Conservation (phyloP, 2,888 invertebrate species). For the Leptopilina syphax region DNA sequence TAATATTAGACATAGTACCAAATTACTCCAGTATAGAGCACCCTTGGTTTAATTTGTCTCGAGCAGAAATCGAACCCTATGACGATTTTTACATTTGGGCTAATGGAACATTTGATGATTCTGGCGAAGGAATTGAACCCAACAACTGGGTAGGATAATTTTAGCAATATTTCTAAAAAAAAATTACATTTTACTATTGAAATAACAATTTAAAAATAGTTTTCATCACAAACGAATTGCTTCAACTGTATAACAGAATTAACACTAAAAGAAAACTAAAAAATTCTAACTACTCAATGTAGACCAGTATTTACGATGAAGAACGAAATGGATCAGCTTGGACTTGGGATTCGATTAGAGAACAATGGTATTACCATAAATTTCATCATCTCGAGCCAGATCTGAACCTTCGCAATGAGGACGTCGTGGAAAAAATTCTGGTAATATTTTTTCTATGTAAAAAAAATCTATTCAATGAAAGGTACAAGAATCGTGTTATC, state of each 20-base stretch:
- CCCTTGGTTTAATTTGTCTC: constrained; percentile 66
- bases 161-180: too few species aligned
- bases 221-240: too few species aligned
- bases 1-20: constrained; percentile 70
- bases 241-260: too few species aligned
- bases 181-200: not conserved
- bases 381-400: constrained; percentile 88
- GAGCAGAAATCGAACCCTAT: constrained; percentile 53
- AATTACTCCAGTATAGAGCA: constrained; percentile 70
- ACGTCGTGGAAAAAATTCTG: constrained; percentile 83
- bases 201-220: not conserved
- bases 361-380: constrained; percentile 89
- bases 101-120: constrained; percentile 56
- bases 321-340: constrained; percentile 81
- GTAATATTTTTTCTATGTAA: constrained; percentile 66
- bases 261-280: constrained; percentile 47
- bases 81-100: constrained; percentile 68
- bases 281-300: constrained; percentile 65
- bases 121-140: constrained; percentile 80
- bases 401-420: constrained; percentile 86
- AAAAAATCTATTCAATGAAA: not conserved
- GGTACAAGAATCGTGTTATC: not conserved
- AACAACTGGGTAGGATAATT: constrained; percentile 85
- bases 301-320: constrained; percentile 81
- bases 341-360: constrained; percentile 82